Percentiles rank a stretch among this genome's conserved stretches.
Evolutionary conservation across 1,140 invertebrate species (phyloP).

Genomic region (Mesaphorura yosii): DNA sequence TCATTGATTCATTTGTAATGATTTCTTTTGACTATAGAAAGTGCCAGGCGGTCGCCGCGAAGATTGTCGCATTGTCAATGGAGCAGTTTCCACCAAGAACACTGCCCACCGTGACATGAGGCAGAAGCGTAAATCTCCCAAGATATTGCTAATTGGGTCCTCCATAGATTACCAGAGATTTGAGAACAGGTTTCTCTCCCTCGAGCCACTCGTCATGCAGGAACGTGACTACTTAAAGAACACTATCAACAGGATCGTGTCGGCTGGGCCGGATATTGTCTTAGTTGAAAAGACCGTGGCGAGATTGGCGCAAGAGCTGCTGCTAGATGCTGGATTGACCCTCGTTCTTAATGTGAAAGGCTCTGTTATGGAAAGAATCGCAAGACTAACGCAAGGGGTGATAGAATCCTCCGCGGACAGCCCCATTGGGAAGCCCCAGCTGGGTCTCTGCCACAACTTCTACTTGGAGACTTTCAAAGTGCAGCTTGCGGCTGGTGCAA

Average conservation of each 20-base stretch:
- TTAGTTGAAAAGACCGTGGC: conserved; percentile 83
- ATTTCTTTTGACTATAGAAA: too few species aligned
- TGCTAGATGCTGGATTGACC: conserved; percentile 67
- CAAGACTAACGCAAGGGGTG: conserved; percentile 70
- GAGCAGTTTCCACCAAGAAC: conserved; percentile 85
- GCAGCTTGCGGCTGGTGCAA: conserved; percentile 36
- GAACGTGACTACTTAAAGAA: conserved; percentile 82
- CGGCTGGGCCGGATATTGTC: conserved; percentile 72
- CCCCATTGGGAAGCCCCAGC: conserved; percentile 62
- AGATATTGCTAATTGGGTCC: conserved; percentile 71
- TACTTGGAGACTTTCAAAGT: conserved; percentile 56
- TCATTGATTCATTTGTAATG: too few species aligned
- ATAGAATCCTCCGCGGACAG: conserved; percentile 83
- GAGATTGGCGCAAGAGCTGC: conserved; percentile 71
- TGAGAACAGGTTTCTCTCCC: conserved; percentile 75
- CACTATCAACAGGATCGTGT: conserved; percentile 74
- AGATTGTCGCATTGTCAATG: conserved; percentile 68
- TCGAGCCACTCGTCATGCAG: conserved; percentile 84
- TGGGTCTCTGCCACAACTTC: conserved; percentile 80
- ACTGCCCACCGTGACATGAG: conserved; percentile 82
- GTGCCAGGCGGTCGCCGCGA: conserved; percentile 62
- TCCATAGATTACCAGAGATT: conserved; percentile 85
- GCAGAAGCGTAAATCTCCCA: conserved; percentile 64
- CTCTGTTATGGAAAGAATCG: conserved; percentile 67
- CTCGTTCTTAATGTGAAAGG: conserved; percentile 79